Base-by-base conservation (phyloP, 2,113 vertebrate genomes). In the Phaetusa simplex region DNA sequence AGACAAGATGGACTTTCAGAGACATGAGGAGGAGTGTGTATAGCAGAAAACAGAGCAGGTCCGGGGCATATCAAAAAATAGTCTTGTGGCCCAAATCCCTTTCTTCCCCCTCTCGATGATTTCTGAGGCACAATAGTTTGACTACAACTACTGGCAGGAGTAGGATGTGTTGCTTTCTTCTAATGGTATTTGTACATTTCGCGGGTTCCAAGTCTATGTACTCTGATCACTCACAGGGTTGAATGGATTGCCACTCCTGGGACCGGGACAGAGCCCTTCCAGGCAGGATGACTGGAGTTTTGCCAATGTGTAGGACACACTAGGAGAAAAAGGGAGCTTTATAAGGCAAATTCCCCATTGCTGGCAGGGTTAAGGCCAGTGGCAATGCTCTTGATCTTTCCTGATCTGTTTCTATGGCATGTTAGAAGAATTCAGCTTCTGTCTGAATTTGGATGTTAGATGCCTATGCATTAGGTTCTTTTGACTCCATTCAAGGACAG, bases 221-320 rank as follows among this genome's bases (percentile, higher is more conserved):
- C 17, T 59, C 82, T 64, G 52, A 30, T 87, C 29, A 7, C 30
- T 50, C 47, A 36, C 34, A 64, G 32, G 26, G 45, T 5, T 82
- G 45, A 32, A 56, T 67, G 52, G 20, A 34, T 40, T 82, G 43
- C 14, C 18, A 19, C 42, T 55, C 18, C 5, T 64, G 52, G 18
- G 66, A 36, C 42, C 30, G 17, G 12, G 36, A n/a, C 47, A 82
- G 58, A 67, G 23, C 30, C 14, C 38, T 49, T 92, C 43, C 29
- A 38, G 58, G 32, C 52, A 67, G 49, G 11, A 15, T 53, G 15
- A 24, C 29, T 32, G 24, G 6, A 16, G 8, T 23, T 91, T 87
- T 76, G 17, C 15, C 34, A 13, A 6, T 1, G 0, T 47, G 3
- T 82, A 45, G 38, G 21, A 79, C 62, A n/a, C 1, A 2, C 23